Conservation (phyloP, 1,140 invertebrate species). For the Atopsyche davidsoni region DNA sequence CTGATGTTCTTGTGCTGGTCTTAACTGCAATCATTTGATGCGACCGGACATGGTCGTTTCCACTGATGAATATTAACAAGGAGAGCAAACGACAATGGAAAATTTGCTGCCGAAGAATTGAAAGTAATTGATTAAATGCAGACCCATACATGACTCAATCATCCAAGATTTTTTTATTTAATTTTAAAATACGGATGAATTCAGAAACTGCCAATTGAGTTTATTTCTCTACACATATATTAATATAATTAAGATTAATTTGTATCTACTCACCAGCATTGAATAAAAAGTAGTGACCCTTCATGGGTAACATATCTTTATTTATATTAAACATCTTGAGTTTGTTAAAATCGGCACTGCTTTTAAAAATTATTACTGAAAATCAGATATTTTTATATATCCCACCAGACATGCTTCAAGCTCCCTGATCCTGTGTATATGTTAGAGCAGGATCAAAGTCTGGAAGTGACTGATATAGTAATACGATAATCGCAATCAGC, state of each 20-base stretch:
- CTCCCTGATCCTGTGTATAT: too few species aligned
- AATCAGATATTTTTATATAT: too few species aligned
- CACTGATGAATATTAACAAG: too few species aligned
- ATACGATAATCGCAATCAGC: too few species aligned
- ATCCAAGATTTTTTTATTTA: background rate
- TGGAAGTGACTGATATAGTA: too few species aligned
- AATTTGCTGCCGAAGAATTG: background rate
- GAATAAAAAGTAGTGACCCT: conserved; percentile 81
- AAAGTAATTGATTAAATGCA: background rate
- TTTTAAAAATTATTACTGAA: too few species aligned
- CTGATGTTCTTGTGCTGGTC: too few species aligned
- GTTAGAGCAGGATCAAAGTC: too few species aligned
- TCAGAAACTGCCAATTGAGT: background rate
- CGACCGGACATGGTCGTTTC: too few species aligned
- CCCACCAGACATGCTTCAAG: too few species aligned
- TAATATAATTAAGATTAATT: conserved; percentile 15
- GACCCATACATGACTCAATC: background rate
- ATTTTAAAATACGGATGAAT: conserved; percentile 6
- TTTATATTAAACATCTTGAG: conserved; percentile 51
- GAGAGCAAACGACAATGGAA: background rate
- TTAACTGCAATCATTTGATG: too few species aligned
- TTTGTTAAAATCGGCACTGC: too few species aligned
- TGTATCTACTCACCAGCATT: conserved; percentile 67
- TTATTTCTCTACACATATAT: background rate
- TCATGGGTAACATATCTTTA: conserved; percentile 72